phyloP scores from a whole-genome alignment of 2,888 invertebrate genomes.

The Theristus sp. region DNA sequence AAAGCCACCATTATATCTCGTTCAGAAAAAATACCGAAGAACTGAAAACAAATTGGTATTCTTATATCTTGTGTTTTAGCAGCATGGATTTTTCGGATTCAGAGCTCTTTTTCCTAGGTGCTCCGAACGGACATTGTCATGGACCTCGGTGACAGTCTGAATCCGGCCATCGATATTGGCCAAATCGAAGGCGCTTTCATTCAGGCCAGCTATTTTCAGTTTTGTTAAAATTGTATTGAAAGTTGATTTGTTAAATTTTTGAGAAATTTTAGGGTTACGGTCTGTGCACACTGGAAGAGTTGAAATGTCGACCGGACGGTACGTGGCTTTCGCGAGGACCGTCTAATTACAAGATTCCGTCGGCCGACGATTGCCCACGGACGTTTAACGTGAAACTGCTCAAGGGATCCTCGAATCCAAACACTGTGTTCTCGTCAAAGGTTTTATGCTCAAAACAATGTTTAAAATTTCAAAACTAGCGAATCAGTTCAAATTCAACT shows the following conservation, averaged over 20 bases:
- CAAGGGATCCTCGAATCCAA: constrained; percentile 69
- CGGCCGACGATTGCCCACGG: constrained; percentile 70
- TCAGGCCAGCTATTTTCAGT: constrained; percentile 37
- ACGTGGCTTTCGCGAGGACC: constrained; percentile 60
- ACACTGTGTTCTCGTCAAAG: constrained; percentile 86
- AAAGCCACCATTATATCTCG: no score
- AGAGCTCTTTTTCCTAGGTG: constrained; percentile 38
- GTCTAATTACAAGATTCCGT: constrained; percentile 80
- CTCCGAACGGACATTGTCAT: constrained; percentile 78
- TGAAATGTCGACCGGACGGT: constrained; percentile 65
- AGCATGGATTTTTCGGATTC: background rate
- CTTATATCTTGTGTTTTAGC: background rate
- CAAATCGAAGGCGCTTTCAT: constrained; percentile 87
- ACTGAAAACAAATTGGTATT: background rate
- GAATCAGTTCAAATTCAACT: no score
- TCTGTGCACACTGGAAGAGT: constrained; percentile 69
- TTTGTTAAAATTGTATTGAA: background rate
- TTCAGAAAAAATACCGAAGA: background rate
- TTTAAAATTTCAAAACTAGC: background rate
- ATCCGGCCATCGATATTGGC: constrained; percentile 88
- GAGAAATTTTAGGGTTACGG: constrained; percentile 53
- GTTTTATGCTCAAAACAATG: constrained; percentile 35
- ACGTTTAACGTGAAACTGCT: constrained; percentile 79
- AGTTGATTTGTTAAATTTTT: background rate
- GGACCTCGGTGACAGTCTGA: constrained; percentile 83